These are phyloP conservation scores for Mylabris phalerata DNA, from an alignment of 1,140 invertebrate species.

Conservation along the genomic window DNA sequence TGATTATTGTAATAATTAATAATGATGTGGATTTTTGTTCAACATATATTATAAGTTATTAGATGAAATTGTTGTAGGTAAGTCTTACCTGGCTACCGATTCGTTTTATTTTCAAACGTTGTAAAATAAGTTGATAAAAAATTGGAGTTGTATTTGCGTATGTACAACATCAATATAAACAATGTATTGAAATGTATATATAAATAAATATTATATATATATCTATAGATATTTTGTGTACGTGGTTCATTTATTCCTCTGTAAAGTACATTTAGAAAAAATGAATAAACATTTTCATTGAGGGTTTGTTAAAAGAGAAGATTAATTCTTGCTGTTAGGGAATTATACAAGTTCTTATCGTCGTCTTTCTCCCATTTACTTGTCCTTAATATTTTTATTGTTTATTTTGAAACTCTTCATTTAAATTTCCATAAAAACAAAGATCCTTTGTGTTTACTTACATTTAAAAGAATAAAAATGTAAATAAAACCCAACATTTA, in stretches of 20 bases:
- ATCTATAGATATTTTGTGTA: slow-evolving; percentile 4
- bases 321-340: slow-evolving; percentile 16
- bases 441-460: slow-evolving; percentile 11
- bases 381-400: slow-evolving; percentile 21
- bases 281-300: slow-evolving; percentile 7
- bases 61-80: slow-evolving; percentile 8
- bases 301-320: slow-evolving; percentile 12
- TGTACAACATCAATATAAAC: neutral
- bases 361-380: slow-evolving; percentile 8
- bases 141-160: slow-evolving; percentile 14
- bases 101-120: neutral
- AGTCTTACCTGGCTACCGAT: slow-evolving; percentile 2
- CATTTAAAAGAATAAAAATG: slow-evolving; percentile 18
- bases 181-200: slow-evolving; percentile 22
- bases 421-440: slow-evolving; percentile 22
- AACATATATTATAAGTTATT: slow-evolving; percentile 5
- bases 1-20: neutral
- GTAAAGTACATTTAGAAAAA: slow-evolving; percentile 8
- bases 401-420: slow-evolving; percentile 22
- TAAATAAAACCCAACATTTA: slow-evolving; percentile 17
- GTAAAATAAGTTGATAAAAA: slow-evolving; percentile 11
- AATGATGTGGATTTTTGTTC: neutral
- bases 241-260: neutral
- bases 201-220: slow-evolving; percentile 14
- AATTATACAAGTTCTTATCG: slow-evolving; percentile 16